Base-by-base conservation (phyloP, 2,113 vertebrate genomes). In the Actenoides hombroni region DNA sequence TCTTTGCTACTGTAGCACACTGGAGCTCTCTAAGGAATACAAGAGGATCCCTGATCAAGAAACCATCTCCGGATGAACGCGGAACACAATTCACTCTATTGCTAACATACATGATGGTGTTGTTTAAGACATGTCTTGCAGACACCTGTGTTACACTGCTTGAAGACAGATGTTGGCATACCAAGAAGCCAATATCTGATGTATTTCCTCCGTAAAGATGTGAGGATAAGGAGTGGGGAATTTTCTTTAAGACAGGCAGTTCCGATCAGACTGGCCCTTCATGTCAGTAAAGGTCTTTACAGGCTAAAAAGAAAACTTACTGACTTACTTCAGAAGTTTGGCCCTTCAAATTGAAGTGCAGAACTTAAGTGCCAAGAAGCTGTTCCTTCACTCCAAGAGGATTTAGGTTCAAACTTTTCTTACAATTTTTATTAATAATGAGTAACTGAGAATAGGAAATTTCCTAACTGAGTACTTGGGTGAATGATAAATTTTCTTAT, bases 381-480 rank as follows among this genome's bases (percentile, higher is more conserved):
- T 53, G 26, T 48, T 60, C 73, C 68, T 92, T 92, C 56, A 29
- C 75, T 96, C 79, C 71, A 81, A 76, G n/a, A 78, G 28, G 49
- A 94, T 74, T 68, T 37, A 53, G 13, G 61, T 65, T 88, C 75
- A 93, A 95, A 93, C 14, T 5, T 40, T 94, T 61, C 57, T 64
- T 77, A 87, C 63, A 74, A 44, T 46, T 88, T 57, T 92, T 96
- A 90, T 96, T 90, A 77, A 77, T 96, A 94, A 63, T n/a, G 35
- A 92, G 54, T 61, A 80, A 42, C 59, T 54, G 42, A 83, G 35
- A 16, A 61, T 4, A 85, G 86, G 39, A 37, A 95, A 94, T 63
- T 67, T 80, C 81, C 2, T 23, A 84, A 85, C 46, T 51, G 60
- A 68, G 87, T 82, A 92, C 40, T 82, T 35, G 39, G 37, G 14